These are phyloP conservation scores for Ophion slaviceki DNA, from an alignment of 2,888 invertebrate genomes.

Conservation along the genomic window DNA sequence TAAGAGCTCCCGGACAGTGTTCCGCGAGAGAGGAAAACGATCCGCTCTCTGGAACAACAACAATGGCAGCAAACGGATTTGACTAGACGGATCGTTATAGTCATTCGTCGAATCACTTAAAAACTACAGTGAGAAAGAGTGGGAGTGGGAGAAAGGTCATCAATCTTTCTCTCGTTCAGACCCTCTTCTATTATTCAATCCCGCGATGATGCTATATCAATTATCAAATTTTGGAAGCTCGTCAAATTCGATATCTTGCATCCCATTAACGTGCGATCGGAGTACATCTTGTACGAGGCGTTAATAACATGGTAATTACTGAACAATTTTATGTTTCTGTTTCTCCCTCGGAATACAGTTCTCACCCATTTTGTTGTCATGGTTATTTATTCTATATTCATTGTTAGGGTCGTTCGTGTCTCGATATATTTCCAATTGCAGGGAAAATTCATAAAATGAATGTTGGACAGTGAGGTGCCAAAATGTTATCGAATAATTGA, in stretches of 20 bases:
- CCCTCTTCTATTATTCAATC: conserved; percentile 15
- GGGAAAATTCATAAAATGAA: too few species aligned
- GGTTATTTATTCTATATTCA: not conserved
- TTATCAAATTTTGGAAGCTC: conserved; percentile 32
- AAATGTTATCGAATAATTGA: too few species aligned
- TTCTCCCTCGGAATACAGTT: not conserved
- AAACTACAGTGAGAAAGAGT: not conserved
- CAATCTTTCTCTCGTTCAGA: not conserved
- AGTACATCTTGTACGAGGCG: conserved; percentile 31
- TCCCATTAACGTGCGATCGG: conserved; percentile 29
- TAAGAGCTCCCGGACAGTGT: conserved; percentile 51
- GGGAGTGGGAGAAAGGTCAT: not conserved
- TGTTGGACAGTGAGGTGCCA: too few species aligned
- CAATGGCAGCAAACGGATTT: conserved; percentile 74
- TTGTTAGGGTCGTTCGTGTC: too few species aligned
- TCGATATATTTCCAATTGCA: too few species aligned
- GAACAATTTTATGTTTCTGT: not conserved
- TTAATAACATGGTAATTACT: conserved; percentile 61
- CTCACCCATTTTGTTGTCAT: not conserved
- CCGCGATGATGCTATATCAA: conserved; percentile 34
- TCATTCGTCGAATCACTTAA: not conserved
- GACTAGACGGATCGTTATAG: conserved; percentile 33
- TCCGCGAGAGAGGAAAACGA: conserved; percentile 48
- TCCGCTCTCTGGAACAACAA: conserved; percentile 72
- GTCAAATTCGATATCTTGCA: conserved; percentile 23